Base-by-base conservation (phyloP, 2,797 vertebrate genomes). In the Sebastes taczanowskii region DNA sequence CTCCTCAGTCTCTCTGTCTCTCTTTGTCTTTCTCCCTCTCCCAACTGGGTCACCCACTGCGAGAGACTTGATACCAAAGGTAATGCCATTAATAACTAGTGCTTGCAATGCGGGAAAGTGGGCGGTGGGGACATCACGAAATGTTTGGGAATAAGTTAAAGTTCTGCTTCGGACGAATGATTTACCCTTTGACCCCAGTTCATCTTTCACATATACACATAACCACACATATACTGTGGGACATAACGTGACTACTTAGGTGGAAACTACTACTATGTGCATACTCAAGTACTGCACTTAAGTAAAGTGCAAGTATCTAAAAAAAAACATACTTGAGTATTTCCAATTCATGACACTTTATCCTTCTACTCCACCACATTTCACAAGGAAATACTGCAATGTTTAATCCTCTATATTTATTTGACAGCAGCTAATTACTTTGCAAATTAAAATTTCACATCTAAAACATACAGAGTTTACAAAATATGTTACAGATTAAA, bases 21-120 rank as follows among this genome's bases (percentile, higher is more conserved):
- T 80, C 84, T 91, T 86, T 89, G 82, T 83, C 87, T 85, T 61
- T 30, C 32, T 46, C 70, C 68, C 23, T 82, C 56, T 65, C 69
- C 76, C 87, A 89, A 91, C 83, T 89, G 84, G 86, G 86, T 91
- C 91, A 91, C 76, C 78, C 62, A 70, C 76, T 60, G 83, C 0
- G 56, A 81, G n/a, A 85, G 56, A 76, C 35, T 68, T 70, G n/a
- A 83, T 65, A 56, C 61, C 65, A 61, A 71, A 85, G 70, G 85
- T 74, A 90, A 78, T 30, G 58, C 42, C 32, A 66, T 71, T 61
- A 85, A 84, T 84, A 70, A 78, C 60, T 53, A 65, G 59, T 23
- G 56, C 46, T 81, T 69, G 60, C 65, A 56, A 69, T 46, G 71
- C 38, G 14, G 55, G 22, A n/a, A 11, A n/a, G 56, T 34, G 9